A percentile compares a stretch with the other conserved stretches of the same genome.
These are phyloP conservation scores for Selenia dentaria DNA, from an alignment of 2,888 invertebrate species.

Conservation along the genomic window DNA sequence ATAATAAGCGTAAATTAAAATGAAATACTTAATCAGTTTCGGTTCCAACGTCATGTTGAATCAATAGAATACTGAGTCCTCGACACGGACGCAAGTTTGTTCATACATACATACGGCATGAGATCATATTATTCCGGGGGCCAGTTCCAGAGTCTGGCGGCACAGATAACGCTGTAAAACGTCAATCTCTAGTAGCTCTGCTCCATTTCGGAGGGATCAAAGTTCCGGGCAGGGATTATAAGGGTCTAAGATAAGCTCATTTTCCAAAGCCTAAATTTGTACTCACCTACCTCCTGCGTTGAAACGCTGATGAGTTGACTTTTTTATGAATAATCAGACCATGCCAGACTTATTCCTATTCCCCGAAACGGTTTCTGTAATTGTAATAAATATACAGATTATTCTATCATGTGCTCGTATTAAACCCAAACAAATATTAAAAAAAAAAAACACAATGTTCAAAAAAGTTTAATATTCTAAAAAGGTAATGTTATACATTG, in stretches of 20 bases:
- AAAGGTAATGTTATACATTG: too few species aligned
- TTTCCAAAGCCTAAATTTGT: slow-evolving; percentile 76
- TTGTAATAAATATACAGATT: too few species aligned
- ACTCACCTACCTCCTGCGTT: slow-evolving; percentile 63
- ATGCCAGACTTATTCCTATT: not conserved
- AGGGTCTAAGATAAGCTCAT: slow-evolving; percentile 81
- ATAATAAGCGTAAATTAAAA: too few species aligned
- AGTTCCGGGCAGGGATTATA: slow-evolving; percentile 80
- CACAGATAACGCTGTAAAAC: slow-evolving; percentile 75
- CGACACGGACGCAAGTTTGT: not conserved
- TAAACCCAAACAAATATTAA: too few species aligned
- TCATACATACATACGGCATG: slow-evolving; percentile 1
- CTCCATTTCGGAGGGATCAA: slow-evolving; percentile 77
- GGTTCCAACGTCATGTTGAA: not conserved
- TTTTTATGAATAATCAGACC: slow-evolving; percentile 39
- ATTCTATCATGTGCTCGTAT: too few species aligned
- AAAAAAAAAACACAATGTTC: too few species aligned
- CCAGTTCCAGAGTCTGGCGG: slow-evolving; percentile 67
- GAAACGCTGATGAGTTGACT: slow-evolving; percentile 52
- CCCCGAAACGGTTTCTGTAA: too few species aligned
- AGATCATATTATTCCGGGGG: slow-evolving; percentile 37
- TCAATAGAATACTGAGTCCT: not conserved
- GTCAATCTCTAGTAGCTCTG: slow-evolving; percentile 75
- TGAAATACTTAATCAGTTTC: not conserved
- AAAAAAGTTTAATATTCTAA: too few species aligned